A percentile compares a stretch with the other conserved stretches of the same genome.
Evolutionary conservation across 2,113 vertebrate genomes (phyloP).

Genomic region (Corvus hawaiiensis): DNA sequence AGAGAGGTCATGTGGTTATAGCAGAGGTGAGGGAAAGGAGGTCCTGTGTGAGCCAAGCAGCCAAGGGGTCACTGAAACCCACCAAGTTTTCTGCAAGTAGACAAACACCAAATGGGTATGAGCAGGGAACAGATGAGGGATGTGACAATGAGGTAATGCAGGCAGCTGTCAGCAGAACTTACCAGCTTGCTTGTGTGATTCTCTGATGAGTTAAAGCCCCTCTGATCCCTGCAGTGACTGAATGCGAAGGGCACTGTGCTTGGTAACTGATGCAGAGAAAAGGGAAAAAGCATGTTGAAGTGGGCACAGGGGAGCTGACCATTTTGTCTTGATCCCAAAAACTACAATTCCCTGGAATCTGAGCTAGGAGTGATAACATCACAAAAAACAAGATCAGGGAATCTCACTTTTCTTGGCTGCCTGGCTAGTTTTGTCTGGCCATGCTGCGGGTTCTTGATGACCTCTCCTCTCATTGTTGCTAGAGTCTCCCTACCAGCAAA

Average conservation of each 20-base stretch:
- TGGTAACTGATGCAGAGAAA: neutral
- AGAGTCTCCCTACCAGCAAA: neutral
- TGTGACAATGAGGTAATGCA: neutral
- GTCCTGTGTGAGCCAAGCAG: neutral
- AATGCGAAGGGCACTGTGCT: neutral
- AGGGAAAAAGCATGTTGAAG: neutral
- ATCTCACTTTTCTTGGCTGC: neutral
- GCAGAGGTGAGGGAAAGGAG: neutral
- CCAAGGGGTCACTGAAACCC: neutral
- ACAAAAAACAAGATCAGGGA: neutral
- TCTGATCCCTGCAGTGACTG: neutral
- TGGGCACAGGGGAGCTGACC: neutral
- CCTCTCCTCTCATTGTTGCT: neutral
- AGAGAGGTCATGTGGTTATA: neutral
- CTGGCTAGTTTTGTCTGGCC: neutral
- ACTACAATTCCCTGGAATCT: neutral
- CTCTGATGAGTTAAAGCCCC: neutral
- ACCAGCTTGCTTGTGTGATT: neutral
- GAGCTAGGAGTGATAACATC: neutral
- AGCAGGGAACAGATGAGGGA: neutral
- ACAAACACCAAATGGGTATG: neutral
- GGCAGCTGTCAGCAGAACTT: neutral
- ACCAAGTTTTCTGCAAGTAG: neutral
- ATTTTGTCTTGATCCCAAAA: neutral
- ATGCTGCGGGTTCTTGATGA: neutral